phyloP scores from a whole-genome alignment of 2,113 vertebrate genomes.

The Podilymbus podiceps region DNA sequence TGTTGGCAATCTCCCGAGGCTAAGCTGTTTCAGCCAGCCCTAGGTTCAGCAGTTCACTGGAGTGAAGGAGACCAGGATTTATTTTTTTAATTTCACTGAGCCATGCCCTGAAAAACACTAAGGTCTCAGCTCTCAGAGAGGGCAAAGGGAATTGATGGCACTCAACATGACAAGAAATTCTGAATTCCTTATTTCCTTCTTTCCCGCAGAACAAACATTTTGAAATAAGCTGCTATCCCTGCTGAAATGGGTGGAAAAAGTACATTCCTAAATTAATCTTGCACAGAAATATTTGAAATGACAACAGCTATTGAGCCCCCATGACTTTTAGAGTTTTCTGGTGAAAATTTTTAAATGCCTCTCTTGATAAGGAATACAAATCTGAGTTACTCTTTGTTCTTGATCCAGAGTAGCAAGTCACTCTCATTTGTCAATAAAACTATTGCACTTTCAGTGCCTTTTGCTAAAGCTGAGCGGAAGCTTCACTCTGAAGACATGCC shows the following conservation, averaged over 20 bases:
- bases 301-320: not conserved
- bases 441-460: not conserved
- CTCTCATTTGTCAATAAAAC: slow-evolving; percentile 1
- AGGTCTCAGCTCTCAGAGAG: not conserved
- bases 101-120: not conserved
- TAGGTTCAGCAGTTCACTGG: not conserved
- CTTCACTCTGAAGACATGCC: not conserved
- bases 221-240: not conserved
- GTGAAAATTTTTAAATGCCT: not conserved
- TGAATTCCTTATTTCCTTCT: not conserved
- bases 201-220: not conserved
- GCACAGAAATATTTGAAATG: not conserved
- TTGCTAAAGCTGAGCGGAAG: not conserved
- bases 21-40: not conserved
- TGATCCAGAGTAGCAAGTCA: not conserved
- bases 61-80: not conserved
- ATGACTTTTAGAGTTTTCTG: not conserved
- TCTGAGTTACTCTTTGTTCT: not conserved
- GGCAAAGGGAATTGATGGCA: not conserved
- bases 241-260: not conserved
- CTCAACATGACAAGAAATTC: not conserved
- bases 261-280: not conserved
- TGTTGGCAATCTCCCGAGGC: not conserved
- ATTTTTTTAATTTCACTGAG: not conserved
- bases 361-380: not conserved